phyloP scores from a whole-genome alignment of 2,888 invertebrate species.

The Sinodicranocentrus sp. region DNA sequence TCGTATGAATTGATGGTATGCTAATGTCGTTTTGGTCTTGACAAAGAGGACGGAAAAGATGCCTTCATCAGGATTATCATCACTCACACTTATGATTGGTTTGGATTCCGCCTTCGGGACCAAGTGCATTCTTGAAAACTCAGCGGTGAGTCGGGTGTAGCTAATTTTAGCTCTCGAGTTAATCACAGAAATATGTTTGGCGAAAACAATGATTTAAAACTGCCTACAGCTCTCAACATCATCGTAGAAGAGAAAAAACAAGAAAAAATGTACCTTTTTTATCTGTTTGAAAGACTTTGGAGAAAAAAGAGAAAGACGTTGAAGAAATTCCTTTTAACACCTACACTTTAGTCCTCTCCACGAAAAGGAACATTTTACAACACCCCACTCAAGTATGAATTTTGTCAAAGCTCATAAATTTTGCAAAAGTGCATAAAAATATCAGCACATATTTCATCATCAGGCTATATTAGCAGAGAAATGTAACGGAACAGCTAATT shows the following conservation, averaged over 20 bases:
- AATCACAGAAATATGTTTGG: slow-evolving; percentile 21
- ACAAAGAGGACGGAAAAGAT: slow-evolving; percentile 27
- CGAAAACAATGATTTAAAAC: slow-evolving; percentile 30
- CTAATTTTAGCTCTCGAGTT: slow-evolving; percentile 54
- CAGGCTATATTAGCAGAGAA: not conserved
- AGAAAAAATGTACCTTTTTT: no score
- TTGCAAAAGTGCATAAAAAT: slow-evolving; percentile 40
- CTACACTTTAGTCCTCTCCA: no score
- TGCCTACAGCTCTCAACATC: not conserved
- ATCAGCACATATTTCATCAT: slow-evolving; percentile 42
- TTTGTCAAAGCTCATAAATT: slow-evolving; percentile 38
- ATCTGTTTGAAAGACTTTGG: no score
- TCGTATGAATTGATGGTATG: slow-evolving; percentile 46
- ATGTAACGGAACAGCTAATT: slow-evolving; percentile 49
- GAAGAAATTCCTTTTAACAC: no score
- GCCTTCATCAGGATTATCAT: slow-evolving; percentile 14
- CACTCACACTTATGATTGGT: slow-evolving; percentile 21
- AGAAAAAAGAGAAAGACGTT: no score
- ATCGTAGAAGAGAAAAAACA: no score
- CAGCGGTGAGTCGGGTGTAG: slow-evolving; percentile 47
- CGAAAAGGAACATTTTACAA: no score
- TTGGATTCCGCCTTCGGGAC: slow-evolving; percentile 48
- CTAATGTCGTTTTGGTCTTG: slow-evolving; percentile 56
- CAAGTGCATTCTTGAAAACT: slow-evolving; percentile 32
- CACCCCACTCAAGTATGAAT: not conserved